phyloP scores from a whole-genome alignment of 1,140 invertebrate species.

The Anastatus disparis region DNA sequence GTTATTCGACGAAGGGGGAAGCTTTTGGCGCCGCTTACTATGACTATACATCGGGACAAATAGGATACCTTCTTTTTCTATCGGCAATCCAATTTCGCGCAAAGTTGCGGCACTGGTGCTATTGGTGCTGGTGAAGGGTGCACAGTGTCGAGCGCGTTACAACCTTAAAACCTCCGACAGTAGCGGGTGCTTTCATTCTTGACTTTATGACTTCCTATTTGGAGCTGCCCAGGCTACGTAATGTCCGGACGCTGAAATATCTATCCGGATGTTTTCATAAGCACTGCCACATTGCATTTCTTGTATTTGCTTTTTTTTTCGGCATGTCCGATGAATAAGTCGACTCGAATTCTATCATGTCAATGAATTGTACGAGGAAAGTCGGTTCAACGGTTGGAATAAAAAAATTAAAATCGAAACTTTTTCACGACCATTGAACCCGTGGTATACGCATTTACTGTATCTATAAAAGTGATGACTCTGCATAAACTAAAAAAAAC shows the following conservation, averaged over 20 bases:
- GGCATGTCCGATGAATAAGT: neutral
- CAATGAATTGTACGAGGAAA: no score
- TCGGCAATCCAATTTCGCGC: constrained; percentile 56
- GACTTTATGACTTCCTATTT: constrained; percentile 28
- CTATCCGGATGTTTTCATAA: neutral
- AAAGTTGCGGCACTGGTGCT: neutral
- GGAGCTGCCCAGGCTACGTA: neutral
- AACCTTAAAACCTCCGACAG: no score
- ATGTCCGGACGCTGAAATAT: neutral
- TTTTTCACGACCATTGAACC: no score
- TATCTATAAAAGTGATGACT: no score
- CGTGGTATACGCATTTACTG: no score
- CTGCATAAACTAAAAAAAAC: no score
- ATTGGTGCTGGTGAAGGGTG: no score
- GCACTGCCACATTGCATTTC: neutral
- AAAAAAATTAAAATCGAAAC: no score
- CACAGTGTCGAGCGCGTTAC: no score
- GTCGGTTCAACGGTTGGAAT: no score
- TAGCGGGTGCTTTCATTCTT: constrained; percentile 17
- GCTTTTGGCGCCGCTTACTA: neutral
- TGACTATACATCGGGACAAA: constrained; percentile 36
- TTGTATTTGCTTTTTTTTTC: neutral
- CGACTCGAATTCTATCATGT: no score
- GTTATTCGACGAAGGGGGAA: no score
- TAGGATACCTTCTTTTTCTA: constrained; percentile 20